Percentiles rank a stretch among this genome's conserved stretches.
phyloP scores from a whole-genome alignment of 1,140 invertebrate species.

The Onthophagus taurus region DNA sequence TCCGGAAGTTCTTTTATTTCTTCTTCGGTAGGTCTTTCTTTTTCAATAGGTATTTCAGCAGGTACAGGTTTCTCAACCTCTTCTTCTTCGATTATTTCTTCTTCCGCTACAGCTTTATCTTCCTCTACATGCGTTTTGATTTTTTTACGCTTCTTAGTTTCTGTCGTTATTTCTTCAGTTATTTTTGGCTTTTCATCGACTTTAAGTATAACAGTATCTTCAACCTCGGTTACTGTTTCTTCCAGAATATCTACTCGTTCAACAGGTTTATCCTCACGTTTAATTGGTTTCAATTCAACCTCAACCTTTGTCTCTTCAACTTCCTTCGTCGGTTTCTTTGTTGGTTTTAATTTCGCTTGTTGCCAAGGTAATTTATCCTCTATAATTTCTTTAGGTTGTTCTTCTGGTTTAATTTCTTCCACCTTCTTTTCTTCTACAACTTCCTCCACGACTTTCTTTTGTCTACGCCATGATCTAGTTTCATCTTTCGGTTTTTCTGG shows the following conservation, averaged over 20 bases:
- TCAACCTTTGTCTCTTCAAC: conserved; percentile 38
- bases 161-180: conserved; percentile 36
- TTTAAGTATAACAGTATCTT: conserved; percentile 34
- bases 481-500: conserved; percentile 25
- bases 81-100: conserved; percentile 17
- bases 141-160: conserved; percentile 30
- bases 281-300: conserved; percentile 38
- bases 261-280: conserved; percentile 21
- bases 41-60: conserved; percentile 15
- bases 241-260: conserved; percentile 25
- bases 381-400: conserved; percentile 21
- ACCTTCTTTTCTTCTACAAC: background rate
- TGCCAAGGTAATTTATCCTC: conserved; percentile 37
- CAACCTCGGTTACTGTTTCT: conserved; percentile 34
- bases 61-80: conserved; percentile 5
- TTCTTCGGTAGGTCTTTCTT: conserved; percentile 14
- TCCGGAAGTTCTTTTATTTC: conserved; percentile 20
- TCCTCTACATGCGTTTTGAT: conserved; percentile 16
- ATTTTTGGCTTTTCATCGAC: conserved; percentile 31
- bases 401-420: conserved; percentile 25
- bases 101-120: conserved; percentile 16
- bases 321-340: conserved; percentile 32
- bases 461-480: conserved; percentile 27
- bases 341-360: conserved; percentile 39
- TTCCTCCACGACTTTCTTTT: conserved; percentile 17